phyloP scores from a whole-genome alignment of 2,113 vertebrate genomes.

The Hoplias malabaricus region DNA sequence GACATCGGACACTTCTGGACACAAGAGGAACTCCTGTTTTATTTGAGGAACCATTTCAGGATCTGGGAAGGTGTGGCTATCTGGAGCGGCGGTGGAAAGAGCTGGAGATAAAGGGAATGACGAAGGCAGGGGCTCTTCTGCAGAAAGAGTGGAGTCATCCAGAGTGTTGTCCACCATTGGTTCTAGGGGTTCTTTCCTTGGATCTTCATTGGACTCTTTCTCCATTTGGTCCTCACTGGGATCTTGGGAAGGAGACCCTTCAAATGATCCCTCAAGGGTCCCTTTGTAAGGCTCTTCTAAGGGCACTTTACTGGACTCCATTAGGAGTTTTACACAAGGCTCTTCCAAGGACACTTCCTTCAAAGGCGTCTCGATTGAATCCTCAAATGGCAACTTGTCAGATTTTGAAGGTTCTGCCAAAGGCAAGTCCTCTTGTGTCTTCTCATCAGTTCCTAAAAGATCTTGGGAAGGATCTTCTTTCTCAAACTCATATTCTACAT shows the following conservation, averaged over 20 bases:
- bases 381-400: slow-evolving; percentile 28
- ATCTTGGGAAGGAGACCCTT: slow-evolving; percentile 20
- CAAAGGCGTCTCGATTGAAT: slow-evolving; percentile 44
- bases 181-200: slow-evolving; percentile 41
- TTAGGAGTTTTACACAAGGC: slow-evolving; percentile 33
- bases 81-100: slow-evolving; percentile 27
- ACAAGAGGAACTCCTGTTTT: slow-evolving; percentile 60
- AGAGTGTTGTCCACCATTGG: slow-evolving; percentile 53
- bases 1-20: slow-evolving; percentile 52
- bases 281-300: slow-evolving; percentile 40
- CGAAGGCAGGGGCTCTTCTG: slow-evolving; percentile 41
- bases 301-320: slow-evolving; percentile 57
- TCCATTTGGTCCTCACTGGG: slow-evolving; percentile 19
- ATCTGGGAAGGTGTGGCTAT: slow-evolving; percentile 39
- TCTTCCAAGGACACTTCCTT: slow-evolving; percentile 45
- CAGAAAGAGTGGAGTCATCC: slow-evolving; percentile 42
- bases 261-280: slow-evolving; percentile 39
- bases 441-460: slow-evolving; percentile 25
- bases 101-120: slow-evolving; percentile 31
- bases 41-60: slow-evolving; percentile 45
- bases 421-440: slow-evolving; percentile 33
- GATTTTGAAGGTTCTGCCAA: slow-evolving; percentile 22
- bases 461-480: slow-evolving; percentile 59
- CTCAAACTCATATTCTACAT: slow-evolving; percentile 63
- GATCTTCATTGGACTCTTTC: slow-evolving; percentile 33